These are phyloP conservation scores for Platyrinchus mystaceus DNA, from an alignment of 2,797 vertebrate genomes.

Conservation along the genomic window DNA sequence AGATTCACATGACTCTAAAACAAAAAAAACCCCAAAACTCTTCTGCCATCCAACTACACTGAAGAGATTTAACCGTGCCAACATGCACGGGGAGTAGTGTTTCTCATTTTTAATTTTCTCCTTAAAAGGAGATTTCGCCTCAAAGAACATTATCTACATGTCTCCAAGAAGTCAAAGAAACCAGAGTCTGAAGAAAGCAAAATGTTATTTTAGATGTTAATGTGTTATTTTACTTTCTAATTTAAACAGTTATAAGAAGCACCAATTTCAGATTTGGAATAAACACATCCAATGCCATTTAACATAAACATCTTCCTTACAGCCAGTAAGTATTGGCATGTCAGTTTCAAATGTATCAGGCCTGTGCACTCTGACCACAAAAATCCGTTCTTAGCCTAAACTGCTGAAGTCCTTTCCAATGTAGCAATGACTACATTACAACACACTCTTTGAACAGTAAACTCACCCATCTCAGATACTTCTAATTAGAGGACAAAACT, in stretches of 20 bases:
- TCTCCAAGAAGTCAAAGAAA: not conserved
- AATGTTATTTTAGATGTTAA: not conserved
- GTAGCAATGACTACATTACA: not conserved
- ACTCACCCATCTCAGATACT: not conserved
- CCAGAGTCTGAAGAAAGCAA: not conserved
- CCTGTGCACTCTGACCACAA: not conserved
- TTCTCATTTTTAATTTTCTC: not conserved
- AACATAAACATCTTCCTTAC: not conserved
- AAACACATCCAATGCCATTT: not conserved
- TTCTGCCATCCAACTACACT: not conserved
- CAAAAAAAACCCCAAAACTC: not conserved
- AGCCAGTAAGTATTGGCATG: not conserved
- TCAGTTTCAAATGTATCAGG: not conserved
- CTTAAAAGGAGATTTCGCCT: conserved; percentile 24
- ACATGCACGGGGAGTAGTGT: not conserved
- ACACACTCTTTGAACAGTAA: not conserved
- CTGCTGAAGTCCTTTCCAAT: not conserved
- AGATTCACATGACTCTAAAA: not conserved
- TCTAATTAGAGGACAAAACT: conserved; percentile 40
- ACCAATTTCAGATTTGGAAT: not conserved
- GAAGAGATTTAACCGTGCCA: not conserved
- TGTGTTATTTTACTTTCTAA: not conserved
- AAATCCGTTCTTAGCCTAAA: not conserved
- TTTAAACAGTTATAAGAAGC: not conserved
- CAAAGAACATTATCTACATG: not conserved